Evolutionary conservation across 1,140 invertebrate genomes (phyloP).

Genomic region (Bombus confusus): DNA sequence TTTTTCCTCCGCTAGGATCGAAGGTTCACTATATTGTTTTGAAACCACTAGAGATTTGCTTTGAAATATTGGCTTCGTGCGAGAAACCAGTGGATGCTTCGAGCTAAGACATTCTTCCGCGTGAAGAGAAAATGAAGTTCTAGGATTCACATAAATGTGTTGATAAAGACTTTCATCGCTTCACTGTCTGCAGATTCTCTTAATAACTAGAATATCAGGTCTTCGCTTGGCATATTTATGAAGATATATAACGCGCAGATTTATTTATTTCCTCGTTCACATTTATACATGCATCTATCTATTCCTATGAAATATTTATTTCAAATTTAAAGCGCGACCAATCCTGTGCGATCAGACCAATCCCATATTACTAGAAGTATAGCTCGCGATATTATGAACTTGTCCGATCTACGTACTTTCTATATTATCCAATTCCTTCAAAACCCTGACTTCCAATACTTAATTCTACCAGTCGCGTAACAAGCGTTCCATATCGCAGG

Average conservation of each 20-base stretch:
- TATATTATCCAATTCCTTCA: background rate
- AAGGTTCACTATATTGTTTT: background rate
- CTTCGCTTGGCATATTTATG: background rate
- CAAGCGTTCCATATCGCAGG: background rate
- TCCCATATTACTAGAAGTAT: too few species aligned
- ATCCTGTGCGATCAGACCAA: too few species aligned
- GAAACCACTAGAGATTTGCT: conserved; percentile 4
- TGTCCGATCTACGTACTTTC: too few species aligned
- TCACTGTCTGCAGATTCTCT: background rate
- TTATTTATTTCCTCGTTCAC: background rate
- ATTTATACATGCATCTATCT: too few species aligned
- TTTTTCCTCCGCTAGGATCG: background rate
- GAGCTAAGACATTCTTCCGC: conserved; percentile 7
- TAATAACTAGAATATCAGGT: conserved; percentile 22
- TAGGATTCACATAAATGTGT: background rate
- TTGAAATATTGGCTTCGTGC: conserved; percentile 18
- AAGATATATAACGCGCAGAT: background rate
- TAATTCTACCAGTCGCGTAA: background rate
- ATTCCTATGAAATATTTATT: too few species aligned
- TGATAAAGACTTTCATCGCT: background rate
- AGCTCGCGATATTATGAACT: too few species aligned
- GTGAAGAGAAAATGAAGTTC: conserved; percentile 33
- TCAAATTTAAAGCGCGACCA: too few species aligned
- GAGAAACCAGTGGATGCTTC: background rate
- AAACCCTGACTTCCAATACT: background rate